Percentiles rank a stretch among this genome's conserved stretches.
Conservation (phyloP, 2,797 vertebrate genomes). For the Dipus sagitta region DNA sequence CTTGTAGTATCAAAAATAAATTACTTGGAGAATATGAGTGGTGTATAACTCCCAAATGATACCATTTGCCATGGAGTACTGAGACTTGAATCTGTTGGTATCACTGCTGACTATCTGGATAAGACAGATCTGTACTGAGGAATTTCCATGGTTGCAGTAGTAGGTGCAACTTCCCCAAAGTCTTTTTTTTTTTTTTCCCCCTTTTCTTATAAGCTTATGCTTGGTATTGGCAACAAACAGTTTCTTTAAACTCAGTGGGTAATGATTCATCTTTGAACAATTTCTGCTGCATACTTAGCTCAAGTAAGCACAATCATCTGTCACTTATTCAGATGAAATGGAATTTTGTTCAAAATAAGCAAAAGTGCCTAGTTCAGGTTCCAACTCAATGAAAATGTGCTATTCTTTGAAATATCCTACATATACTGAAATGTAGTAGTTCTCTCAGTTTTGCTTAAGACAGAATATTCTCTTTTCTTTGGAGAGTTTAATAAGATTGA, state of each 20-base stretch:
- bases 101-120: neutral
- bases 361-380: neutral
- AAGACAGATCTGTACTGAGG: neutral
- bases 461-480: neutral
- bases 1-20: neutral
- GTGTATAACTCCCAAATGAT: neutral
- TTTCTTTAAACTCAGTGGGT: neutral
- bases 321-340: neutral
- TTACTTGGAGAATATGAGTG: neutral
- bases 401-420: neutral
- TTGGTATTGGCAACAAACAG: neutral
- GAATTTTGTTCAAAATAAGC: neutral
- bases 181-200: neutral
- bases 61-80: neutral
- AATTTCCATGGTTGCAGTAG: neutral
- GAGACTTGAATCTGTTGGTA: neutral
- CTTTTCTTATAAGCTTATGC: conserved; percentile 14
- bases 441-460: neutral
- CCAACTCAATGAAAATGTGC: neutral
- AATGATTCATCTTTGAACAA: neutral
- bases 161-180: neutral
- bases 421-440: neutral
- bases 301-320: neutral
- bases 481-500: neutral
- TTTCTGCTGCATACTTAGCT: neutral